Base-by-base conservation (phyloP, 30 jellyfish, hydroid and myxozoan genomes). In the Nemopilema nomurai region DNA sequence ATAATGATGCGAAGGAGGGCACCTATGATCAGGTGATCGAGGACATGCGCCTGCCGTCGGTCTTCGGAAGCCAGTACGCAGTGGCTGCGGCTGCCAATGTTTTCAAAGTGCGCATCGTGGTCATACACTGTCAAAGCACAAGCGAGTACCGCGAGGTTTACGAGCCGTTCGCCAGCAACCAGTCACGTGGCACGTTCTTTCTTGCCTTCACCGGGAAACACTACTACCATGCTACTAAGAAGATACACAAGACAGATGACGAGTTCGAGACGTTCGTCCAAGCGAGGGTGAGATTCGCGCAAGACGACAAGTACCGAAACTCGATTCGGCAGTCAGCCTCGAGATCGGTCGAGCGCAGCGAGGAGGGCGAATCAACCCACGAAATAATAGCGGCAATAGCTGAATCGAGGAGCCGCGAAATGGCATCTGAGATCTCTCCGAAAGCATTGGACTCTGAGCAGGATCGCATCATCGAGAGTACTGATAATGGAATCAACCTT, bases 41-140 rank as follows among this genome's bases (percentile, higher is more conserved):
- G 18, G 77, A 51, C 21, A 88, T 88, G 91, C 88, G 87, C 26
- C 28, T 23, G 41, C 81, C 77, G 33, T 92, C 49, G 24, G 77
- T 28, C 8, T 88, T 79, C 49, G 96, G 96, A 63, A 79, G 62
- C 75, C 91, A 79, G 30, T 80, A 88, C 76, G 96, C 96, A 0
- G 80, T 88, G 41, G 96, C 89, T 6, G 96, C 96, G 7, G 96
- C 96, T 8, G 91, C 96, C 6, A 80, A 88, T 51, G 70, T 81
- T 0, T 88, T 88, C 57, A 70, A 79, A 16, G 86, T 71, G 1
- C 70, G 90, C 20, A 80, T 88, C 16, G 91, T 88, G 49, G 57
- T 88, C 8, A 73, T 88, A 17, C 89, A 71, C 62, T 88, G 90
- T 50, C 89, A 80, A 64, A 80, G 63, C 25, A 67, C 96, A 8